Evolutionary conservation across 2,888 invertebrate genomes (phyloP), one percentile per base, ranked within the genome.

Genomic region (Orthonevra nobilis): DNA sequence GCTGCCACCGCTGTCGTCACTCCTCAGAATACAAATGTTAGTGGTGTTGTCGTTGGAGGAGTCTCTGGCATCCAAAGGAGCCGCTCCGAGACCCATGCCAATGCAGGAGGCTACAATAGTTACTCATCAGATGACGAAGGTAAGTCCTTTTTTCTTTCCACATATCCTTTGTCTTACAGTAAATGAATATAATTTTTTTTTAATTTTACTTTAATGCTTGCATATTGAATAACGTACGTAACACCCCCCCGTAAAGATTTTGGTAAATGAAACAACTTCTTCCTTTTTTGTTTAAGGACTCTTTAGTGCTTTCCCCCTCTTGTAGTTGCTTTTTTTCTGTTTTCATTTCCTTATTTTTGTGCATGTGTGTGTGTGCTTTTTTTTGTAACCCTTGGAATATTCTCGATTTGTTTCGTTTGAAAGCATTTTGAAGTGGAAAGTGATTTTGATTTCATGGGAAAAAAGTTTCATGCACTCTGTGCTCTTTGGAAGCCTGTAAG

Each of bases 71-170:
- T 89, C 48, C 89, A 89, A 73, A 85, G 89, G 30, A 91, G 90
- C 81, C 85, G 87, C 38, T 89, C 89, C 3, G 89, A 88, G 72
- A 85, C 87, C 2, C 85, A 91, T 90, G 90, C 91, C 1, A 92
- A 91, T 83, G 89, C 90, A 36, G 84, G 73, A 23, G 91, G 91
- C 28, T 95, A 95, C 88, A 95, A 94, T 89, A 95, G 94, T 86
- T 96, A 95, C 87, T 96, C 96, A 84, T 96, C 96, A 72, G 96
- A 96, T 85, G 96, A 96, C 89, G 96, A 96, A 94, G 96, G 96
- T 96, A 92, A 90, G 93, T 90, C 83, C 3, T 44, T 10, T 7
- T 36, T 46, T 17, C 7, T 28, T 28, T 4, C 14, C 32, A 5
- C 38, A 14, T 44, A 10, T 30, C 28, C 15, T 28, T 30, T 17